A percentile compares a stretch with the other conserved stretches of the same genome.
These are phyloP conservation scores for Drosophila leontia DNA, from an alignment of 1,140 invertebrate genomes.

Conservation along the genomic window DNA sequence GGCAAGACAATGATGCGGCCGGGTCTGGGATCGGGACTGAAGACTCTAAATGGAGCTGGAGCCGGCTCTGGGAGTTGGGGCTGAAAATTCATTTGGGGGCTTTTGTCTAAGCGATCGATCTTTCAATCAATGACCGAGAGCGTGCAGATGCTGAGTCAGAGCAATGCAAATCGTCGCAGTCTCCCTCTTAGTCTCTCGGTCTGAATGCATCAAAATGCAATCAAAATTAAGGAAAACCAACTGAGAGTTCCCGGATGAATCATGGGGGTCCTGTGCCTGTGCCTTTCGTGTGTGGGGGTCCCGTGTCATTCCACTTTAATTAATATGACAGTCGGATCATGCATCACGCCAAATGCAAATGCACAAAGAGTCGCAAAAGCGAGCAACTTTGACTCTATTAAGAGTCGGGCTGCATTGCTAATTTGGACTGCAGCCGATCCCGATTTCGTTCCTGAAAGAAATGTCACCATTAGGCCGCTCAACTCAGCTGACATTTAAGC, in stretches of 20 bases:
- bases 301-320: constrained; percentile 69
- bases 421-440: constrained; percentile 35
- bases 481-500: constrained; percentile 74
- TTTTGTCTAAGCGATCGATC: constrained; percentile 82
- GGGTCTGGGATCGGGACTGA: constrained; percentile 38
- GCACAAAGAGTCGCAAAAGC: constrained; percentile 2
- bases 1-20: constrained; percentile 78
- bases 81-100: constrained; percentile 75
- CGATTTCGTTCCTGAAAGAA: constrained; percentile 55
- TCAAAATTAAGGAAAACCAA: constrained; percentile 77
- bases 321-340: constrained; percentile 67
- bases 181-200: not conserved
- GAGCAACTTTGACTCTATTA: constrained; percentile 69
- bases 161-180: constrained; percentile 63
- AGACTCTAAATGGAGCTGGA: constrained; percentile 1
- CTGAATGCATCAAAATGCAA: constrained; percentile 82
- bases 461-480: constrained; percentile 63
- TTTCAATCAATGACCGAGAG: constrained; percentile 82
- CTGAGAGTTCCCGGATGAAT: constrained; percentile 49
- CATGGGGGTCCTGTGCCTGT: constrained; percentile 59
- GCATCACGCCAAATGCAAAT: constrained; percentile 65
- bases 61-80: constrained; percentile 3
- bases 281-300: constrained; percentile 32
- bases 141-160: constrained; percentile 52
- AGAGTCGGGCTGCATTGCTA: constrained; percentile 44